These are phyloP conservation scores for Margaritifera margaritifera DNA, from an alignment of 2,888 invertebrate species.

Conservation along the genomic window DNA sequence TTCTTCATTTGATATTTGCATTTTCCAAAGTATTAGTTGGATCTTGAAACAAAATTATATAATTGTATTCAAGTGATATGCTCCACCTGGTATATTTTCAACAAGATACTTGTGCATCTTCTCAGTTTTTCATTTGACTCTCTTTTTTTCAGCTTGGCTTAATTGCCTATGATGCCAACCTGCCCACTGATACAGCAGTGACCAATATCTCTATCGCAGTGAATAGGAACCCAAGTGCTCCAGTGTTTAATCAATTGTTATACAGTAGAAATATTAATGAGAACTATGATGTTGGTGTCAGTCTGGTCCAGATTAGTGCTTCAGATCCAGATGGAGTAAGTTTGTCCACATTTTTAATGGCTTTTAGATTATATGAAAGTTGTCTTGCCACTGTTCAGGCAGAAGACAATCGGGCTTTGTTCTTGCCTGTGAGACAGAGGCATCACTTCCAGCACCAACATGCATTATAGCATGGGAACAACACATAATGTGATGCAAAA, in stretches of 20 bases:
- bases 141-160: constrained; percentile 46
- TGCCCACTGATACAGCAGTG: constrained; percentile 37
- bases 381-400: background rate
- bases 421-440: too few relatives aligned
- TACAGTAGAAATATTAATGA: constrained; percentile 54
- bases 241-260: constrained; percentile 28
- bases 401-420: too few relatives aligned
- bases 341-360: constrained; percentile 8
- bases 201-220: constrained; percentile 59
- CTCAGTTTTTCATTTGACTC: background rate
- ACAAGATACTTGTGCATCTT: background rate
- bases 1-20: too few relatives aligned
- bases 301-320: constrained; percentile 49
- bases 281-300: constrained; percentile 44
- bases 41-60: too few relatives aligned
- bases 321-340: constrained; percentile 63
- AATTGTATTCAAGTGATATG: too few relatives aligned
- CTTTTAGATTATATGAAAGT: background rate
- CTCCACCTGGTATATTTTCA: background rate
- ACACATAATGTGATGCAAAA: too few relatives aligned
- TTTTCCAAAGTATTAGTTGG: too few relatives aligned
- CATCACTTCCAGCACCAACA: too few relatives aligned
- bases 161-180: constrained; percentile 46
- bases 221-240: constrained; percentile 57
- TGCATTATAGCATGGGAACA: too few relatives aligned